Percentiles rank a stretch among this genome's conserved stretches.
phyloP scores from a whole-genome alignment of 2,888 invertebrate species.

The Adelognathus sp. region DNA sequence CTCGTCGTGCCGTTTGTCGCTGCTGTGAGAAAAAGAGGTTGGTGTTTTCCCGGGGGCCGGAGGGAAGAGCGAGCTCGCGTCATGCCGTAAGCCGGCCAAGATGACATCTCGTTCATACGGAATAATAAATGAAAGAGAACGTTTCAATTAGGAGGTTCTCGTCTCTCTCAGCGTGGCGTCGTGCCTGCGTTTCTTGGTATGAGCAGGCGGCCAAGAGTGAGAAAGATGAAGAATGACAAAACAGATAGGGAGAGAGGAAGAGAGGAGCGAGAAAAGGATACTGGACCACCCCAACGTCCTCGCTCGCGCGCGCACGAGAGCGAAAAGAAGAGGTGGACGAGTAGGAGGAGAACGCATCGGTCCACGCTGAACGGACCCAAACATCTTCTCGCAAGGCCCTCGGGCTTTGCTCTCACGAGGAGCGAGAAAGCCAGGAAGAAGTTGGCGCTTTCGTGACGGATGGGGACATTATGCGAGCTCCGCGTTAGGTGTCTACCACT shows the following conservation, averaged over 20 bases:
- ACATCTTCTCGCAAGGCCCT: constrained; percentile 26
- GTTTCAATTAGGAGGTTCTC: constrained; percentile 77
- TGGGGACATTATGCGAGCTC: constrained; percentile 73
- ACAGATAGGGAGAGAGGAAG: constrained; percentile 2
- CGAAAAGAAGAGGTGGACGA: constrained; percentile 25
- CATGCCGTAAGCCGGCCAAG: constrained; percentile 52
- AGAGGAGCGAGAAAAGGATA: constrained; percentile 38
- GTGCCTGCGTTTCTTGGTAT: constrained; percentile 51
- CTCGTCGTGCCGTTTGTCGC: constrained; percentile 8
- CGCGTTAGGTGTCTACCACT: constrained; percentile 70
- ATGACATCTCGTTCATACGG: constrained; percentile 72
- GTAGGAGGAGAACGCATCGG: constrained; percentile 37
- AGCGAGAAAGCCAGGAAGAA: constrained; percentile 49
- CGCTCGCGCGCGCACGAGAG: constrained; percentile 30
- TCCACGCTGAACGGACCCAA: constrained; percentile 35
- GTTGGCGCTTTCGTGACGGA: constrained; percentile 71
- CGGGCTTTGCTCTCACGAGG: background rate
- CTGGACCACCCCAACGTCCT: constrained; percentile 70
- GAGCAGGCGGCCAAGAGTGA: constrained; percentile 19
- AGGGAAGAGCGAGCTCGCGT: background rate
- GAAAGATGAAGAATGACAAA: constrained; percentile 16
- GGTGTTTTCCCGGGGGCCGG: constrained; percentile 16
- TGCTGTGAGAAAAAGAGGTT: constrained; percentile 26
- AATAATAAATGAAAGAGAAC: constrained; percentile 77
- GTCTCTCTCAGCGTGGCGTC: constrained; percentile 76